These are phyloP conservation scores for Drosophila virilis DNA, from an alignment of 1,140 invertebrate species.

Conservation along the genomic window DNA sequence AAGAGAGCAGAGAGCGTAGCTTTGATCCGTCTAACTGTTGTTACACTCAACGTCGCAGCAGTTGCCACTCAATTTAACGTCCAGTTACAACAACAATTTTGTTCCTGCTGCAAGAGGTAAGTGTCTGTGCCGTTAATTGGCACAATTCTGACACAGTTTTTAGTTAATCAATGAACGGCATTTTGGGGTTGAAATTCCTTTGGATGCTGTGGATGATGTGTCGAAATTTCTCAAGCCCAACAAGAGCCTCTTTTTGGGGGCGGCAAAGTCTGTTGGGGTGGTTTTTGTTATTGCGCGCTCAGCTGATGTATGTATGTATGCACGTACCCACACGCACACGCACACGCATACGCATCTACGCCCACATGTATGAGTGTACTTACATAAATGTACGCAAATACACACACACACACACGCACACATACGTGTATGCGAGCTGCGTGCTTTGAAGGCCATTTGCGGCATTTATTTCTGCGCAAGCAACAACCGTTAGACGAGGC, in stretches of 20 bases:
- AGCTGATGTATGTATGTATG: constrained; percentile 25
- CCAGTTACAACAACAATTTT: constrained; percentile 17
- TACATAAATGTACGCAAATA: not conserved
- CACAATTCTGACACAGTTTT: constrained; percentile 55
- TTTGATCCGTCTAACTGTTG: constrained; percentile 27
- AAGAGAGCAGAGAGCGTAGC: constrained; percentile 23
- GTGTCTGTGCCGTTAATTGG: constrained; percentile 33
- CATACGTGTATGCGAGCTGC: not conserved
- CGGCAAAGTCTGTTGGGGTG: constrained; percentile 31
- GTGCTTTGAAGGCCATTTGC: constrained; percentile 38
- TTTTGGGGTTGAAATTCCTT: constrained; percentile 69
- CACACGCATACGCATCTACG: not conserved
- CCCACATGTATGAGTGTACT: not conserved
- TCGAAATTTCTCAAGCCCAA: constrained; percentile 28
- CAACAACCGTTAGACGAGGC: constrained; percentile 20
- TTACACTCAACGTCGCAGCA: not conserved
- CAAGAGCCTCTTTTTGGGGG: not conserved
- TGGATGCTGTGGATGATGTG: constrained; percentile 48
- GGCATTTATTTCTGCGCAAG: constrained; percentile 23
- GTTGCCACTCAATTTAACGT: constrained; percentile 38
- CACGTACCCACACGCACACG: not conserved
- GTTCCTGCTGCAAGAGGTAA: constrained; percentile 33
- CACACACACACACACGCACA: not conserved
- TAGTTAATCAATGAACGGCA: constrained; percentile 22
- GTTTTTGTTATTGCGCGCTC: constrained; percentile 42